Conservation (phyloP, 2,888 invertebrate genomes). For the Alloscopus bannaensis region DNA sequence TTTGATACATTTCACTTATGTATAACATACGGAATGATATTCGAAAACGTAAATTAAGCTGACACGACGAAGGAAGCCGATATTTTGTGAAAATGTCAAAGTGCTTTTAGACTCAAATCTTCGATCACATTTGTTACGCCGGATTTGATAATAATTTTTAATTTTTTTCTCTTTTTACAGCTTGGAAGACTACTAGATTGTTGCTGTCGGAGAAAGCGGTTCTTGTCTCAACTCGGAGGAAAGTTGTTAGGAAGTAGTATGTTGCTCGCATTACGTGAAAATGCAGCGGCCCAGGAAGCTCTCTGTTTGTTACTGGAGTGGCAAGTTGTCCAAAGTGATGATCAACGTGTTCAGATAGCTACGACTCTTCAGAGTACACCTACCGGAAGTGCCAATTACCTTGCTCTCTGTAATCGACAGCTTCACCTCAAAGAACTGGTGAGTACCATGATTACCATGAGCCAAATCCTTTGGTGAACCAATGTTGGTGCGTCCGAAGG, state of each 20-base stretch:
- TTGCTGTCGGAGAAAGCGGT: constrained; percentile 85
- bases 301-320: constrained; percentile 87
- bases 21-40: no score
- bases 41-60: no score
- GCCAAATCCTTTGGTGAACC: no score
- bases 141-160: neutral
- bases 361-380: constrained; percentile 85
- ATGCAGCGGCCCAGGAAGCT: constrained; percentile 81
- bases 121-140: no score
- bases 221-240: constrained; percentile 81
- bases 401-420: constrained; percentile 84
- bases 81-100: no score
- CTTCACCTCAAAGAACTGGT: constrained; percentile 85
- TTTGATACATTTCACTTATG: no score
- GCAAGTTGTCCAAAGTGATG: constrained; percentile 81
- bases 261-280: constrained; percentile 83
- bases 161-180: constrained; percentile 75
- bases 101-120: no score
- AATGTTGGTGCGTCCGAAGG: no score
- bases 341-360: constrained; percentile 80
- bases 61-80: no score
- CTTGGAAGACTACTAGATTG: constrained; percentile 81
- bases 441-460: constrained; percentile 73
- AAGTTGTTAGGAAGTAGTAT: constrained; percentile 84
- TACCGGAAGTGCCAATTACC: constrained; percentile 82